These are phyloP conservation scores for Theristicus caerulescens DNA, from an alignment of 2,113 vertebrate species.

Conservation along the genomic window DNA sequence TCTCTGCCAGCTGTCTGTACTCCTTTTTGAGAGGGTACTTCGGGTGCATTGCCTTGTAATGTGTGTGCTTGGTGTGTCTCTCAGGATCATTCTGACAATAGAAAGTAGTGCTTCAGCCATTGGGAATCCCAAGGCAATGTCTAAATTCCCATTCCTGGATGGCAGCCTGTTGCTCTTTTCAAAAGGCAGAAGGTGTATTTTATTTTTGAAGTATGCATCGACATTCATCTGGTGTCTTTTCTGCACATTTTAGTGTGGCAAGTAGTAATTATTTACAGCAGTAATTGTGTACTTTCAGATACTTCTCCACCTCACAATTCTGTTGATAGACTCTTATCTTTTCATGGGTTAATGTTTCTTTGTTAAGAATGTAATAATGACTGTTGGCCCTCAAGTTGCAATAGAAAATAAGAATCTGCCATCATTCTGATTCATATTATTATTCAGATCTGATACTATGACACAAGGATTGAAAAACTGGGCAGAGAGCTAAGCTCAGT, in stretches of 20 bases:
- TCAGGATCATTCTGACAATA: not conserved
- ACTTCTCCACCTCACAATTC: not conserved
- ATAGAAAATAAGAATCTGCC: not conserved
- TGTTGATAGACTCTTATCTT: not conserved
- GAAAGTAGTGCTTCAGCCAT: not conserved
- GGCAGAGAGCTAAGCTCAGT: not conserved
- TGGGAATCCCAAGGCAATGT: not conserved
- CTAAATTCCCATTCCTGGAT: not conserved
- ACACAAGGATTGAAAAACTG: not conserved
- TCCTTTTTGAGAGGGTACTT: not conserved
- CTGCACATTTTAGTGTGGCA: not conserved
- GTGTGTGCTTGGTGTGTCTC: not conserved
- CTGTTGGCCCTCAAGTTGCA: not conserved
- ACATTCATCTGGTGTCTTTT: not conserved
- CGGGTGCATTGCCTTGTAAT: not conserved
- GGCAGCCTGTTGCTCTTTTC: not conserved
- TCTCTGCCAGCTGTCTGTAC: not conserved
- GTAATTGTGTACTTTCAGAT: not conserved
- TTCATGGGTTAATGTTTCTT: not conserved
- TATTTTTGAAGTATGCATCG: not conserved
- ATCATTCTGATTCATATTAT: not conserved
- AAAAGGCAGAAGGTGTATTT: not conserved
- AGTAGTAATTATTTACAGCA: not conserved
- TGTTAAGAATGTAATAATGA: not conserved
- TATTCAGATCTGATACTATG: not conserved